Percentiles rank a stretch among this genome's conserved stretches.
Conservation (phyloP, 2,113 vertebrate genomes). For the Gnathonemus echidnorhynchus region DNA sequence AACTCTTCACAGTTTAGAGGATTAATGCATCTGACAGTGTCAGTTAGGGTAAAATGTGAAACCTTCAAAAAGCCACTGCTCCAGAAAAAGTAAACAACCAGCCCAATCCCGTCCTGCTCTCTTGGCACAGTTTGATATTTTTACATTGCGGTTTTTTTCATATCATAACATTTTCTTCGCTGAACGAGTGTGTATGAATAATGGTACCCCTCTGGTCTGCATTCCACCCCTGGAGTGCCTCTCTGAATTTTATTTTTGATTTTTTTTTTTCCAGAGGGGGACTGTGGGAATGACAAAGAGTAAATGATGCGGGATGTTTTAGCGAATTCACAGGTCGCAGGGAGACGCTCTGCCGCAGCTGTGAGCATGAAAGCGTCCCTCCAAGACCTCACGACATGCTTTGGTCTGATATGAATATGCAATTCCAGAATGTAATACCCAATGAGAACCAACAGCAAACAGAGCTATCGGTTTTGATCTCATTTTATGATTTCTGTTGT, state of each 20-base stretch:
- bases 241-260: background rate
- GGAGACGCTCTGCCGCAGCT: conserved; percentile 1
- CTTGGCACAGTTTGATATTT: background rate
- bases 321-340: conserved; percentile 19
- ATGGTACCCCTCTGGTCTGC: background rate
- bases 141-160: background rate
- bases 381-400: background rate
- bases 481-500: conserved; percentile 10
- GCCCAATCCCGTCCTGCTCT: background rate
- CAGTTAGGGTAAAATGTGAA: conserved; percentile 17
- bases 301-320: background rate
- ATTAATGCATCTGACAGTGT: conserved; percentile 18
- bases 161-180: conserved; percentile 1
- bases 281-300: background rate
- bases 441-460: conserved; percentile 13
- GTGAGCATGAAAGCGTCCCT: conserved; percentile 14
- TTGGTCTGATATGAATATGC: conserved; percentile 11
- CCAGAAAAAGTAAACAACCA: background rate
- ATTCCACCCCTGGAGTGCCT: background rate
- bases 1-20: background rate
- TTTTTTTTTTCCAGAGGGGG: background rate
- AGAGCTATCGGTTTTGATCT: conserved; percentile 6
- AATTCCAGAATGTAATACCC: background rate
- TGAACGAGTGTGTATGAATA: background rate
- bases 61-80: background rate